Base-by-base conservation (phyloP, 2,888 invertebrate genomes). In the Taenaris catops region DNA sequence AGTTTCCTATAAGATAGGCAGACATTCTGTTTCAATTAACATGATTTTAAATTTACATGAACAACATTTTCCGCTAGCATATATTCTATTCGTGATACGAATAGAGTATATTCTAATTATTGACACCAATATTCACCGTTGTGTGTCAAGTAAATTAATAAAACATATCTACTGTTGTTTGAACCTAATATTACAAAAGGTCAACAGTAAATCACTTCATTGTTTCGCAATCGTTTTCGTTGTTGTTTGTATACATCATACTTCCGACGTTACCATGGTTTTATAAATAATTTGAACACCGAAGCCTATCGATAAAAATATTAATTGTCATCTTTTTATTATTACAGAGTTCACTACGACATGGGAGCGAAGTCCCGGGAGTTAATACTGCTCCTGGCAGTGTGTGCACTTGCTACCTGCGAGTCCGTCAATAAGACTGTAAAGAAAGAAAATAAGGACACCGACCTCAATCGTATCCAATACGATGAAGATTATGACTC, bases 281-380 rank as follows among this genome's bases (percentile, higher is more conserved):
- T 10, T 7, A n/a, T 7, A 33, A 25, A 7, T 8, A 10, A 25
- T 14, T n/a, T 19, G 10, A 10, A 8, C 9, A 9, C 16, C 4
- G 5, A 8, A 10, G n/a, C n/a, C n/a, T n/a, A n/a, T n/a, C n/a
- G n/a, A n/a, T n/a, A n/a, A n/a, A n/a, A n/a, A n/a, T n/a, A n/a
- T n/a, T 7, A n/a, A n/a, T n/a, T n/a, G n/a, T n/a, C n/a, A n/a
- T n/a, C 9, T 20, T 38, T 62, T 49, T 54, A 34, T 62, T 44
- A 45, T 83, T 87, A 37, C 87, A 86, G 86, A 80, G 80, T 83
- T 81, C 79, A 58, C 74, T 65, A 72, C 70, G 75, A 73, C 58
- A 87, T 86, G 86, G 81, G 83, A 70, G 71, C 69, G 62, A 81
- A 66, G 79, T 72, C 67, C 74, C 78, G 71, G 83, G 83, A 80